Base-by-base conservation (phyloP, 2,888 invertebrate genomes). In the Eristalinus sepulchralis region DNA sequence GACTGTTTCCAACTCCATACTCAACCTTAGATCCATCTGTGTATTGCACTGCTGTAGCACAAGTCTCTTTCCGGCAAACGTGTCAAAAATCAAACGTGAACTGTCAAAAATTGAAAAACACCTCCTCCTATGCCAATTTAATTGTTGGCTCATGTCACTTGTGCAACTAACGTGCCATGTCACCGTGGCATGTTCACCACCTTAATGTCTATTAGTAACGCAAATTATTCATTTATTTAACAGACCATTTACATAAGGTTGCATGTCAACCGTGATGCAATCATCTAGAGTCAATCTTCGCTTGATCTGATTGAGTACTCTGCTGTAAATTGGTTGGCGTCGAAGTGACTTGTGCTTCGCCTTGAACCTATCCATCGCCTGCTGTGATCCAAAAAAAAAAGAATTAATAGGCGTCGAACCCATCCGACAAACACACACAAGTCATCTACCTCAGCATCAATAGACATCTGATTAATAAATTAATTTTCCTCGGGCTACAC, bases 401-500 rank as follows among this genome's bases (percentile, higher is more conserved):
- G 6, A 34, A 8, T 34, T 3, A 34, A 34, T 34, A 34, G 34
- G 47, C 8, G 8, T 47, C 17, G n/a, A 5, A 27, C 71, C 27
- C 27, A 27, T 47, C 39, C 17, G 8, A 59, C 10, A 68, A 31
- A 59, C n/a, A 20, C 10, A 34, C 27, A 27, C 27, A 5, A 47
- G n/a, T 47, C 33, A 66, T 22, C 34, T 20, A 27, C 55, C 27
- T 67, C 39, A 13, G 36, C 33, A 63, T 78, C 63, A 78, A 83
- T 68, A 73, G 55, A 33, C 33, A 13, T 36, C 59, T 73, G 70
- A 83, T 79, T 64, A 79, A 79, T 73, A 75, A 70, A 81, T 83
- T 70, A 59, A 47, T 70, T 79, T 66, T 73, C 83, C 73, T 22
- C 64, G 2, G 79, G 83, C 68, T 36, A 63, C 34, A 71, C 27